Percentiles rank a stretch among this genome's conserved stretches.
Conservation (phyloP, 2,113 vertebrate genomes). For the Oophaga pumilio region DNA sequence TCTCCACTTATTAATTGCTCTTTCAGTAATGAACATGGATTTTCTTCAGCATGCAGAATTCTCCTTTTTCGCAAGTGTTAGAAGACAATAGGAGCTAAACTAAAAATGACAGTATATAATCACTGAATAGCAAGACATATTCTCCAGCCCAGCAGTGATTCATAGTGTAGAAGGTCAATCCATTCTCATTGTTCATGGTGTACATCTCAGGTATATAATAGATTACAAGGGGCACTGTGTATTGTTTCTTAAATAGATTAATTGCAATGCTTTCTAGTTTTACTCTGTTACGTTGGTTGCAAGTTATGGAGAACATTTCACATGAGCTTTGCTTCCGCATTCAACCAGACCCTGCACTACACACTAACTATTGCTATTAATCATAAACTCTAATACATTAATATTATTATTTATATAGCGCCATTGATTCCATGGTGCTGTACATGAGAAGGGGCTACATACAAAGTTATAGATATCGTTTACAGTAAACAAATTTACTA, state of each 20-base stretch:
- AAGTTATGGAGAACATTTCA: conserved; percentile 12
- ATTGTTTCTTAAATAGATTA: conserved; percentile 2
- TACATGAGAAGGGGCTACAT: no score
- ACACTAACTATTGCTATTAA: conserved; percentile 38
- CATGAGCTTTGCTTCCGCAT: conserved; percentile 1
- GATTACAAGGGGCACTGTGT: neutral
- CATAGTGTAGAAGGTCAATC: neutral
- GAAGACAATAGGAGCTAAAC: neutral
- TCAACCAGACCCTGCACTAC: conserved; percentile 28
- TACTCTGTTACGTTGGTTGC: conserved; percentile 5
- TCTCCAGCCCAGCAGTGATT: neutral
- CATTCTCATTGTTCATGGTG: neutral
- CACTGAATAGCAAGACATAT: neutral
- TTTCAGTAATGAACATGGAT: neutral
- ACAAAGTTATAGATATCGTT: no score
- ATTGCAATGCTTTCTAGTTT: conserved; percentile 2
- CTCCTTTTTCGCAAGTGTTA: neutral
- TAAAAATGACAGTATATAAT: neutral
- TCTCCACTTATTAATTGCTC: neutral
- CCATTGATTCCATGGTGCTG: no score
- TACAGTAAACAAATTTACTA: no score
- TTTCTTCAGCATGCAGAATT: neutral
- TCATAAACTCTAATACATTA: conserved; percentile 51
- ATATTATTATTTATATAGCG: no score
- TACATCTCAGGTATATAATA: neutral